Evolutionary conservation across 1,140 invertebrate species (phyloP), one percentile per base, ranked within the genome.

Genomic region (Panonychus citri): DNA sequence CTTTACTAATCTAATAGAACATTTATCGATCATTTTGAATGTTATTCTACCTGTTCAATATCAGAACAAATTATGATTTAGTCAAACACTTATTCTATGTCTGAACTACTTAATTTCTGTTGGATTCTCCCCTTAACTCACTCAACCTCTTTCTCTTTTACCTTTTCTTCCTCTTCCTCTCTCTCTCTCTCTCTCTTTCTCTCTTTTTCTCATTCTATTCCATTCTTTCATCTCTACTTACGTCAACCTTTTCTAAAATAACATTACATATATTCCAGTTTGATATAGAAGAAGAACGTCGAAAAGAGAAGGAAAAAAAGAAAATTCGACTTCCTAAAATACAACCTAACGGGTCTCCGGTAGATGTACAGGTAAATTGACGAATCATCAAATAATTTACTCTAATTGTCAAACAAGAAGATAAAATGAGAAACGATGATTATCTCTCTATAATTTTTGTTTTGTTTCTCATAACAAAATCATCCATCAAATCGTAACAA

Each of bases 291-390:
- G 61, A 63, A 48, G 69, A 69, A 60, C 62, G 66, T 21, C 62
- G 59, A 53, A 62, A 61, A 59, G 66, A 68, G 17, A 69, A 67
- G 57, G 68, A 68, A 53, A 66, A 64, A 56, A 64, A 64, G 53
- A 56, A 57, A 27, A 52, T 24, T 30, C 60, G 55, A 54, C 42
- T 37, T n/a, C 50, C 53, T 5, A 50, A 57, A 54, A 40, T 26
- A 7, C 58, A 59, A 12, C 50, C 56, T 8, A 58, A 58, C 26
- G 24, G 15, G 7, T 19, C 39, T 13, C 34, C 27, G 13, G 37
- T 51, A 48, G 52, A 54, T 48, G 39, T 57, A 43, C 52, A 57
- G 24, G 55, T 56, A 25, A 37, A 19, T 55, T n/a, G 39, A 48
- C 24, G 17, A 46, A 46, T 46, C n/a, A 46, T 10, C 17, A 24